Evolutionary conservation across 2,797 vertebrate species (phyloP).

Genomic region (Enteromius trimaculatus): DNA sequence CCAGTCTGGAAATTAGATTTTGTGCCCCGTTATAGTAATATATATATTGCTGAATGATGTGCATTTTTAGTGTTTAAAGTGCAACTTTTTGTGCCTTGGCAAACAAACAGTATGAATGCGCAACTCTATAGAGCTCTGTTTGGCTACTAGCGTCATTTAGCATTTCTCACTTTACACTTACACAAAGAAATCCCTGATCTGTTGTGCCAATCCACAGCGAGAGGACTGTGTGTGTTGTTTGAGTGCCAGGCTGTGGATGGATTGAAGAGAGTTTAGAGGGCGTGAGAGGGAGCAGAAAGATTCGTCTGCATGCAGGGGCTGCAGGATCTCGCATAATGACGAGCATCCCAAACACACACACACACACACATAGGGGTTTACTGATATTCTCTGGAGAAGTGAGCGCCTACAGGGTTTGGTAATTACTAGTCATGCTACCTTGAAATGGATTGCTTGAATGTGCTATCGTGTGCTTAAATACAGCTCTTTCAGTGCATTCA

Average conservation of each 20-base stretch:
- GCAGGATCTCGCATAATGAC: constrained; percentile 28
- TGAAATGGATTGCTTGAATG: constrained; percentile 39
- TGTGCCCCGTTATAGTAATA: background rate
- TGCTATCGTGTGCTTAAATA: constrained; percentile 38
- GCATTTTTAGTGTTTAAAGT: background rate
- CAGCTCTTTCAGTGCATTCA: constrained; percentile 20
- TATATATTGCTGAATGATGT: background rate
- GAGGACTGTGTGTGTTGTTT: constrained; percentile 35
- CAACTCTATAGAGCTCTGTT: constrained; percentile 31
- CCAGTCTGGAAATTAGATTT: background rate
- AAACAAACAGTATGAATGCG: background rate
- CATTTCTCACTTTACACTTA: constrained; percentile 48
- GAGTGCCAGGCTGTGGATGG: constrained; percentile 60
- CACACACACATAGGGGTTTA: background rate
- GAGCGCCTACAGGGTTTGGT: constrained; percentile 16
- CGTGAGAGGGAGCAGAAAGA: constrained; percentile 73
- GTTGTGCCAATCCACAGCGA: constrained; percentile 7
- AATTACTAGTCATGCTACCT: constrained; percentile 40
- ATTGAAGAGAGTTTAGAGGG: constrained; percentile 54
- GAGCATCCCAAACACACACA: background rate
- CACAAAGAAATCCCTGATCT: constrained; percentile 38
- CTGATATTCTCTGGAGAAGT: constrained; percentile 26
- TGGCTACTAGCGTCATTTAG: constrained; percentile 18
- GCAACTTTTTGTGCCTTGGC: background rate
- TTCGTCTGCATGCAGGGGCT: constrained; percentile 57